Percentiles rank a stretch among this genome's conserved stretches.
Conservation (phyloP, 2,797 vertebrate genomes). For the Apogon hyalosoma region DNA sequence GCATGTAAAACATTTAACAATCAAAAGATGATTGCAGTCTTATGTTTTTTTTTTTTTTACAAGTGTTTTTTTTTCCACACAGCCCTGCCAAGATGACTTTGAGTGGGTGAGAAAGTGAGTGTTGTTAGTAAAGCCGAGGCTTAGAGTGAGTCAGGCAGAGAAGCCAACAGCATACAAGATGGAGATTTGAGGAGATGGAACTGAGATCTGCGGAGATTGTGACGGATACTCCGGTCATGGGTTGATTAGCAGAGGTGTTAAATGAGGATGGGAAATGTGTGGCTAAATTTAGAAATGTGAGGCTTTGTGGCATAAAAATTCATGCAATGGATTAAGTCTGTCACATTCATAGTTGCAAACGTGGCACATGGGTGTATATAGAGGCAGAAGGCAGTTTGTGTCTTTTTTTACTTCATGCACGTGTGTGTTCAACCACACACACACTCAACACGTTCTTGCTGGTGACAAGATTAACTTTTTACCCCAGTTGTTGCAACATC, state of each 20-base stretch:
- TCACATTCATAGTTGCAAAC: constrained; percentile 10
- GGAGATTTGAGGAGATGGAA: constrained; percentile 49
- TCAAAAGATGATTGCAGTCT: constrained; percentile 44
- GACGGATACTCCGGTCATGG: constrained; percentile 23
- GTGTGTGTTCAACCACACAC: constrained; percentile 7
- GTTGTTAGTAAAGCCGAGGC: constrained; percentile 59
- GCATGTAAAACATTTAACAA: constrained; percentile 30
- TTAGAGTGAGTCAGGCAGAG: constrained; percentile 59
- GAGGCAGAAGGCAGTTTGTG: constrained; percentile 18
- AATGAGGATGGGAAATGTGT: constrained; percentile 16
- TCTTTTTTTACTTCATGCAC: constrained; percentile 15
- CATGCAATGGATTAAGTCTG: constrained; percentile 10
- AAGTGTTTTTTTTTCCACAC: constrained; percentile 11
- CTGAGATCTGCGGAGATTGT: constrained; percentile 46
- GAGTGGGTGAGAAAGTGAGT: constrained; percentile 67
- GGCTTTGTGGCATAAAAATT: constrained; percentile 7
- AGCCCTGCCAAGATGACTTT: constrained; percentile 52
- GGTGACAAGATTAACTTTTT: constrained; percentile 76
- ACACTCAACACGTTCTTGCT: constrained; percentile 30
- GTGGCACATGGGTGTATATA: constrained; percentile 1
- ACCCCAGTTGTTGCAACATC: constrained; percentile 76
- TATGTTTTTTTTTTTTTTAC: constrained; percentile 20
- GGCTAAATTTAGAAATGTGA: constrained; percentile 28
- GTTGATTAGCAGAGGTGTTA: constrained; percentile 44
- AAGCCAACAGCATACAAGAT: constrained; percentile 46